phyloP scores from a whole-genome alignment of 2,888 invertebrate genomes.

The Drosophila niveifrons region DNA sequence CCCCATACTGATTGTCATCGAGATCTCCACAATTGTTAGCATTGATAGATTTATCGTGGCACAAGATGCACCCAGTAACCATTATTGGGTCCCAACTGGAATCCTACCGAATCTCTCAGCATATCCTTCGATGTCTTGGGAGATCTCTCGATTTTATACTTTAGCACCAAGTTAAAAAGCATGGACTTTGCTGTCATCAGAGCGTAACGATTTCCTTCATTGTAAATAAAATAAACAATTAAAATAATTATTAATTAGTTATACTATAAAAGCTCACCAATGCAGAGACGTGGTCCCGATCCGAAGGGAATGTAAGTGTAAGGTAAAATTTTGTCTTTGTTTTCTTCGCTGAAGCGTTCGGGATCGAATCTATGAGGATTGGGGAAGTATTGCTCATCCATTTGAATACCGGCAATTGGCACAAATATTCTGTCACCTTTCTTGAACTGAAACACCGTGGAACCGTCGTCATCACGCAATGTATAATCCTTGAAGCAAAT shows the following conservation, averaged over 20 bases:
- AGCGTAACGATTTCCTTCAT: conserved; percentile 72
- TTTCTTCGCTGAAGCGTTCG: conserved; percentile 87
- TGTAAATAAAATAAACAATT: neutral
- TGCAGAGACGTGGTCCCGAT: conserved; percentile 87
- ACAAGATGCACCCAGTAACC: conserved; percentile 75
- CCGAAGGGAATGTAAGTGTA: conserved; percentile 87
- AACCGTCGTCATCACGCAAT: conserved; percentile 82
- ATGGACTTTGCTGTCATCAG: conserved; percentile 75
- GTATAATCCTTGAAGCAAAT: conserved; percentile 86
- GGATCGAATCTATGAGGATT: conserved; percentile 87
- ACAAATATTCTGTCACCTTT: conserved; percentile 84
- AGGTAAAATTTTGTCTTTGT: conserved; percentile 85
- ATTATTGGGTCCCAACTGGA: conserved; percentile 56
- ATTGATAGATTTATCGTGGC: conserved; percentile 20
- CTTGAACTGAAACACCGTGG: conserved; percentile 86
- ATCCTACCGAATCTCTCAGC: conserved; percentile 55
- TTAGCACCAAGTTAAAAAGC: conserved; percentile 67
- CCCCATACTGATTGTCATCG: neutral
- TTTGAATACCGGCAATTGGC: conserved; percentile 84
- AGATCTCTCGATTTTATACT: conserved; percentile 68
- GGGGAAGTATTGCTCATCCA: conserved; percentile 86
- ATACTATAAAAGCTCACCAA: conserved; percentile 83
- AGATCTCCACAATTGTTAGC: neutral
- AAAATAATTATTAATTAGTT: neutral
- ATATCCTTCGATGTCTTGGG: conserved; percentile 66